phyloP scores from a whole-genome alignment of 2,888 invertebrate genomes.

The Syritta pipiens region DNA sequence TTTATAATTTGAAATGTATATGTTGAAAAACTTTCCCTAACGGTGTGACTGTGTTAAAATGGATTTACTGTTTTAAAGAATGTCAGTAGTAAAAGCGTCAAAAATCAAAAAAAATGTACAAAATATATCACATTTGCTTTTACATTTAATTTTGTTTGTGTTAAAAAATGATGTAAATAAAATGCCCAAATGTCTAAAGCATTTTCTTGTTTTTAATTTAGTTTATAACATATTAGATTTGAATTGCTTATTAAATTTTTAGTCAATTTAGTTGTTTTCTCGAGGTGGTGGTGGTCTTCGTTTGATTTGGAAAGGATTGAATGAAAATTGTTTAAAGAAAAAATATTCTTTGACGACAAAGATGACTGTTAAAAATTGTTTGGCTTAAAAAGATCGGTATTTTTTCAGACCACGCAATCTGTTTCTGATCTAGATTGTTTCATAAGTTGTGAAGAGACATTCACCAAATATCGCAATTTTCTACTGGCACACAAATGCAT shows the following conservation, averaged over 20 bases:
- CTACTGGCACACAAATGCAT: too few relatives aligned
- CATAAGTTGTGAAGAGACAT: too few relatives aligned
- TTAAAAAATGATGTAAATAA: conserved; percentile 26
- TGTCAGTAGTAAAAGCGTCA: conserved; percentile 67
- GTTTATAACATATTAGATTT: conserved; percentile 31
- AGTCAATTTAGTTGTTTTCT: conserved; percentile 23
- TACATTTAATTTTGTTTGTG: conserved; percentile 43
- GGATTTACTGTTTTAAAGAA: conserved; percentile 45
- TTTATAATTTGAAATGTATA: conserved; percentile 3
- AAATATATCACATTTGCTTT: conserved; percentile 46
- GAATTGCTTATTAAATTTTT: conserved; percentile 21
- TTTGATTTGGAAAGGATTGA: too few relatives aligned
- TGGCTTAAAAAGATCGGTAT: too few relatives aligned
- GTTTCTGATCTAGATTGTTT: too few relatives aligned
- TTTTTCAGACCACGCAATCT: too few relatives aligned
- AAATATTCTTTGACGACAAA: too few relatives aligned
- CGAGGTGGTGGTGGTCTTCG: conserved; percentile 1
- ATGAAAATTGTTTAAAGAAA: too few relatives aligned
- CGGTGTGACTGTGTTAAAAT: conserved; percentile 56
- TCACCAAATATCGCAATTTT: too few relatives aligned
- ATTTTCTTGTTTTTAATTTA: conserved; percentile 4
- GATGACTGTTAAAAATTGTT: too few relatives aligned
- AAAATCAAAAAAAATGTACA: conserved; percentile 52
- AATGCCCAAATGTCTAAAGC: conserved; percentile 31
- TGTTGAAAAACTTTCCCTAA: conserved; percentile 19